Base-by-base conservation (phyloP, 2,888 invertebrate genomes). In the Amiota communis region DNA sequence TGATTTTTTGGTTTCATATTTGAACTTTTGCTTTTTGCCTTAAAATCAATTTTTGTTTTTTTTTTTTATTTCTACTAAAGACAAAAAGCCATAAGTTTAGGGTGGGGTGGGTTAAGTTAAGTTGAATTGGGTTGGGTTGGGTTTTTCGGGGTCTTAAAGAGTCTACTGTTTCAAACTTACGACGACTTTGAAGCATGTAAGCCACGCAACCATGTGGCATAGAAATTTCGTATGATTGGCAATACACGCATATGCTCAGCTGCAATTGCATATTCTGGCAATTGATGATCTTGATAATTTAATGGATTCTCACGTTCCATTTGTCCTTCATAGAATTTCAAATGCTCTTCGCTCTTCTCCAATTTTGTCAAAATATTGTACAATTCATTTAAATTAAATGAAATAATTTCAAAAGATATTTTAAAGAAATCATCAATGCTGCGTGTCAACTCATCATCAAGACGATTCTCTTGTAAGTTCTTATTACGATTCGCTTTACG, bases 181-280 rank as follows among this genome's bases (percentile, higher is more conserved):
- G 53, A 12, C 9, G 20, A 59, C 61, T 13, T 13, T 48, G 49
- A 15, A 2, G 49, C 49, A n/a, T 53, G 11, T 17, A 17, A 6
- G 2, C 36, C n/a, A 13, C 69, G 17, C 75, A 81, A 64, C 12
- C 36, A 46, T 46, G 36, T 0, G 0, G 51, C 3, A 47, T 84
- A 82, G 20, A 72, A 77, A 36, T 46, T 12, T 70, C 70, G 46
- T 1, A 77, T n/a, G 4, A 80, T 68, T 1, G 69, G 2, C 8
- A 82, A 73, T 46, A 82, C 8, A 8, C 69, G 64, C 10, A 77
- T 46, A n/a, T 70, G 47, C 68, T 84, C 84, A 12, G n/a, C 20
- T 61, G 72, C 61, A 8, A 74, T 17, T 15, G 17, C 76, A 8
- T 70, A 79, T 2, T 13, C 9, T 8, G 59, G 8, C 8, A 2